Percentiles rank a stretch among this genome's conserved stretches.
Evolutionary conservation across 2,113 vertebrate species (phyloP).

Genomic region (Protobothrops flavoviridis): DNA sequence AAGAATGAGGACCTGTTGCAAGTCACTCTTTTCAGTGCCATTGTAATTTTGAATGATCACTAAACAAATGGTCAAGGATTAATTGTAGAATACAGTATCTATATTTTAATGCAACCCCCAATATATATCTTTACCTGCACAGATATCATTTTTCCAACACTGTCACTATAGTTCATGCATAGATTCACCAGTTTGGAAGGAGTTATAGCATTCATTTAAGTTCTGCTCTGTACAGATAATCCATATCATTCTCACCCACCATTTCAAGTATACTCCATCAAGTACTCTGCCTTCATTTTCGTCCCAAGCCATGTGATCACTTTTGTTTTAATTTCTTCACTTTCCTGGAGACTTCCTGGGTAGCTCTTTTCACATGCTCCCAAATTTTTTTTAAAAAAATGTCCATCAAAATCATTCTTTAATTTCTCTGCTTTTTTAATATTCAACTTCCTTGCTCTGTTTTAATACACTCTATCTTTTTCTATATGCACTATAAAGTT

Average conservation of each 20-base stretch:
- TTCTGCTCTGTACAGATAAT: neutral
- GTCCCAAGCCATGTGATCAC: neutral
- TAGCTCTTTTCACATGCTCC: neutral
- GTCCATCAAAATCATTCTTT: neutral
- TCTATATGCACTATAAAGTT: neutral
- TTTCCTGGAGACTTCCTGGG: neutral
- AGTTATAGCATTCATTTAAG: neutral
- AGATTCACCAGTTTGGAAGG: neutral
- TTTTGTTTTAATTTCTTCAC: neutral
- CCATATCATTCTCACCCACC: neutral
- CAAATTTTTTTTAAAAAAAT: neutral
- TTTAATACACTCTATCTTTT: neutral
- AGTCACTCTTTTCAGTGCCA: neutral
- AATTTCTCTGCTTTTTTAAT: neutral
- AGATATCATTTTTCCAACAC: neutral
- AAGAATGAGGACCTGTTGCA: neutral
- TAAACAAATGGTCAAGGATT: neutral
- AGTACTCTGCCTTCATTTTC: neutral
- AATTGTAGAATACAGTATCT: neutral
- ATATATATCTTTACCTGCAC: neutral
- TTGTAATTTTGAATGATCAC: too few relatives aligned
- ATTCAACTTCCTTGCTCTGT: neutral
- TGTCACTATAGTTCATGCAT: neutral
- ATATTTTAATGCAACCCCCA: neutral
- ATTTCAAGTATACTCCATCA: neutral